These are phyloP conservation scores for Acropternis orthonyx DNA, from an alignment of 2,797 vertebrate species.

Conservation along the genomic window DNA sequence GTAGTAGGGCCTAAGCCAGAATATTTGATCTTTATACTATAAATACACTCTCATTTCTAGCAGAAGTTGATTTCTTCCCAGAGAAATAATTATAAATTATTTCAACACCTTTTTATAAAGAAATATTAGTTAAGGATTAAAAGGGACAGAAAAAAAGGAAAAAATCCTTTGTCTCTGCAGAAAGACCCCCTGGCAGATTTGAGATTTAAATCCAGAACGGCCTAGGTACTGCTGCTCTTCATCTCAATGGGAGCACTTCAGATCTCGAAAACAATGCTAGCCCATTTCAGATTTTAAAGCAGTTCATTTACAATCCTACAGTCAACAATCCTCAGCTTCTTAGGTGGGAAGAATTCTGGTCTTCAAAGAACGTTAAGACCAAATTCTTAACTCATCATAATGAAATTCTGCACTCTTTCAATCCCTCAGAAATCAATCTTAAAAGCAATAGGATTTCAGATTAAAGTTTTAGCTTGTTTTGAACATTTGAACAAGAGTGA, in stretches of 20 bases:
- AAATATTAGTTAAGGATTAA: not conserved
- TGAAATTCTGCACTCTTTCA: not conserved
- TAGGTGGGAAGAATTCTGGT: not conserved
- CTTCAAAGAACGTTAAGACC: not conserved
- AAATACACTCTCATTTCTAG: not conserved
- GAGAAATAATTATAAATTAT: not conserved
- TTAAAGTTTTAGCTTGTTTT: not conserved
- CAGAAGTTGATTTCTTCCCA: not conserved
- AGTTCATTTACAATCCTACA: not conserved
- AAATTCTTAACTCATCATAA: not conserved
- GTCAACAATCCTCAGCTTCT: not conserved
- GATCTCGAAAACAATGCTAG: not conserved
- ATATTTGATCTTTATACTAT: not conserved
- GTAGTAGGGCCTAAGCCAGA: not conserved
- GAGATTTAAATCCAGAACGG: not conserved
- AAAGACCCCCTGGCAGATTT: not conserved
- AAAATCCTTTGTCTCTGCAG: not conserved
- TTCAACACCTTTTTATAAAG: not conserved
- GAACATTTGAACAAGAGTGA: not conserved
- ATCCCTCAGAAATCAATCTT: not conserved
- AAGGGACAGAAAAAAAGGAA: rapidly evolving
- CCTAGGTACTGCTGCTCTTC: not conserved
- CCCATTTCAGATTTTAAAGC: not conserved
- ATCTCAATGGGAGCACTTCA: not conserved
- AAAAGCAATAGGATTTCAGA: not conserved